These are phyloP conservation scores for Podiceps cristatus DNA, from an alignment of 2,113 vertebrate genomes.

Conservation along the genomic window DNA sequence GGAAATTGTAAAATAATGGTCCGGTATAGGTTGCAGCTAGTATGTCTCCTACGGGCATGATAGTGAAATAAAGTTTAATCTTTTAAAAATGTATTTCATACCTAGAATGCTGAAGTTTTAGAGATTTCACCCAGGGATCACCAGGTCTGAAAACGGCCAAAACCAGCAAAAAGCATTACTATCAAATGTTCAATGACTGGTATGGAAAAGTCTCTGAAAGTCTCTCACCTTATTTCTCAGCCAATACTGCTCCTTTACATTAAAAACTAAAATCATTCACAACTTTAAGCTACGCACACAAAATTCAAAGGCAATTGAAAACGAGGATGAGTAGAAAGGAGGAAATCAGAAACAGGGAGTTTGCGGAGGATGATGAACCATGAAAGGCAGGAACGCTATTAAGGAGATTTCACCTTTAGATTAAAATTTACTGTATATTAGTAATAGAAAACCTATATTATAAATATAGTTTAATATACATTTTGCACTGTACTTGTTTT, in stretches of 20 bases:
- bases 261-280: not conserved
- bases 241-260: not conserved
- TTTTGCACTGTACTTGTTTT: not conserved
- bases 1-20: not conserved
- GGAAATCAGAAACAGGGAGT: not conserved
- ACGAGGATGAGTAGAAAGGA: not conserved
- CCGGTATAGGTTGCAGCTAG: not conserved
- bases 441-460: not conserved
- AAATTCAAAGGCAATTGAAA: not conserved
- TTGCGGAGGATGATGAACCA: not conserved
- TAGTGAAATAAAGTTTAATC: not conserved
- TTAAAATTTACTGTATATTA: not conserved
- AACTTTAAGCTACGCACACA: not conserved
- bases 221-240: not conserved
- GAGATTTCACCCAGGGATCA: not conserved
- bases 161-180: not conserved
- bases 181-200: not conserved
- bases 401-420: not conserved
- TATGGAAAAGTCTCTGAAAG: not conserved
- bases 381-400: not conserved
- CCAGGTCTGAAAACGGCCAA: not conserved
- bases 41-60: not conserved
- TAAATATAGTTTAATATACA: not conserved
- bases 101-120: not conserved
- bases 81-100: not conserved